Conservation (phyloP, 2,888 invertebrate genomes). For the Dryobotodes eremita region DNA sequence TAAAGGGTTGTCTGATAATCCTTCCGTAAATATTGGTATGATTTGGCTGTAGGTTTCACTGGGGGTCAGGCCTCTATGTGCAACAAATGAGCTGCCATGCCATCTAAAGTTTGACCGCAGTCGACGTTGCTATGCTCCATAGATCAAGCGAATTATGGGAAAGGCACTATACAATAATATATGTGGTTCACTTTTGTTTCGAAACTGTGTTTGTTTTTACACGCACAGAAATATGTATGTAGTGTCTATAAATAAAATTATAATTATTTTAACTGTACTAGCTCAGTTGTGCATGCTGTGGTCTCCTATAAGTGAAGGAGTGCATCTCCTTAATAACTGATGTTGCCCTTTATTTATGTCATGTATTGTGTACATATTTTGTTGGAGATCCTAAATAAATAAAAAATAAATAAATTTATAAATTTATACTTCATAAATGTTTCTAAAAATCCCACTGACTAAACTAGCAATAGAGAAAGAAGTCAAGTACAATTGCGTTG, state of each 20-base stretch:
- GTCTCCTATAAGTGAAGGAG: not conserved
- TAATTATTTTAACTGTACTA: not conserved
- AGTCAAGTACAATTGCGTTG: constrained; percentile 60
- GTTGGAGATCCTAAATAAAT: not conserved
- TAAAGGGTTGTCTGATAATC: constrained; percentile 4
- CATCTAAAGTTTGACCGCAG: constrained; percentile 3
- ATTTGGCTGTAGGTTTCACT: constrained; percentile 6
- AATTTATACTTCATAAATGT: constrained; percentile 22
- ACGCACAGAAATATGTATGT: not conserved
- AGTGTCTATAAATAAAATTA: not conserved
- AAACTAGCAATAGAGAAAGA: constrained; percentile 38
- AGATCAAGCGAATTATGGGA: constrained; percentile 9
- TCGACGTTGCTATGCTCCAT: constrained; percentile 4
- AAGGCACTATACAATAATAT: not conserved
- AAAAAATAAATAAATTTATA: not conserved
- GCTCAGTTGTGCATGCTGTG: not conserved
- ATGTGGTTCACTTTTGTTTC: not conserved
- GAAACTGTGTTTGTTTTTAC: not conserved
- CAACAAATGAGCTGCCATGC: constrained; percentile 13
- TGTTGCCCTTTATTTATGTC: not conserved
- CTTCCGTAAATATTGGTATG: constrained; percentile 5
- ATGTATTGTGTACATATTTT: not conserved
- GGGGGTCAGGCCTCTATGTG: not conserved
- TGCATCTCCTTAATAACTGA: not conserved
- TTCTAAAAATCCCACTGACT: constrained; percentile 18